Base-by-base conservation (phyloP, 2,113 vertebrate species). In the Craseonycteris thonglongyai region DNA sequence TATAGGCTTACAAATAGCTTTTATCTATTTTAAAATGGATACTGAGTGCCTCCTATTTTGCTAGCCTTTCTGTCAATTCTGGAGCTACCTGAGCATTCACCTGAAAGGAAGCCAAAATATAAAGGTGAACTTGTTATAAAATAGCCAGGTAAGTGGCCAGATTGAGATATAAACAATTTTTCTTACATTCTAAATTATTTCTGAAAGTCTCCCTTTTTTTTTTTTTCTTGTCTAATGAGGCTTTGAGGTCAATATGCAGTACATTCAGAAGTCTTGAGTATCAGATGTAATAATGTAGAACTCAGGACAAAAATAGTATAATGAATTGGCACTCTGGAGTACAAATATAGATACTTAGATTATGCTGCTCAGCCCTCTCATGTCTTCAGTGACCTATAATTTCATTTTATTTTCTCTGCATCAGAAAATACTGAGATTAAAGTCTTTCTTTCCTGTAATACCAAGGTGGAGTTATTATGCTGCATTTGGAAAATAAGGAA, bases 281-380 rank as follows among this genome's bases (percentile, higher is more conserved):
- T 94, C 79, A 66, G 40, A 66, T 75, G 63, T 59, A 89, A 89
- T 91, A 65, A 91, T 94, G 81, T 87, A 58, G 65, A 96, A 87
- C 26, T 86, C 45, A 28, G 76, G 83, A 87, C 71, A 94, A 71
- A 96, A 91, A 94, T 82, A 89, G 69, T 35, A 6, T 87, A 80
- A 93, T 72, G 74, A 86, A 24, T 47, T 68, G 33, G 61, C 42
- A 33, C 66, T 63, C 76, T 45, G n/a, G 49, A 94, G 87, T 54
- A 68, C 71, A 92, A 86, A 93, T 54, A 58, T 30, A 84, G 88
- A 56, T 45, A 51, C 45, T 7, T 15, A 66, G 82, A n/a, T 86
- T 59, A 61, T 5, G 7, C 58, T 40, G 51, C 78, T 58, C 38
- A 66, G n/a, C 30, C 30, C 28, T 68, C 54, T 22, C 42, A 0